Percentiles rank a stretch among this genome's conserved stretches.
These are phyloP conservation scores for Zaprionus inermis DNA, from an alignment of 1,140 invertebrate genomes.

Conservation along the genomic window DNA sequence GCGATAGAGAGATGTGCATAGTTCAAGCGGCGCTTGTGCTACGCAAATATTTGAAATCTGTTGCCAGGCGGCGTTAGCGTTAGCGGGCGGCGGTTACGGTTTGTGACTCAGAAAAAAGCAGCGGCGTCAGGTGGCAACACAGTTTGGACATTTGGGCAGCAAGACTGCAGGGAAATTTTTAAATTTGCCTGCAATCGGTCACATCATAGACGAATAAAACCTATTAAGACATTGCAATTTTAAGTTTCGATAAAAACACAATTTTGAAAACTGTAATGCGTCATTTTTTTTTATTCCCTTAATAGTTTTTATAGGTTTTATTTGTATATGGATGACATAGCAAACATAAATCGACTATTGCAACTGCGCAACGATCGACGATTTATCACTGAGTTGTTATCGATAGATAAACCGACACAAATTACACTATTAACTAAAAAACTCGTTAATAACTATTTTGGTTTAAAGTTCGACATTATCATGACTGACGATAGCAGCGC, in stretches of 20 bases:
- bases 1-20: slow-evolving; percentile 16
- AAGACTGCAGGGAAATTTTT: not conserved
- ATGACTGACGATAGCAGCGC: slow-evolving; percentile 1
- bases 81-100: slow-evolving; percentile 7
- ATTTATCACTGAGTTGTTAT: not conserved
- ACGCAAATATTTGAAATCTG: slow-evolving; percentile 71
- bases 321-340: too few species aligned
- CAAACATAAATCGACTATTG: not conserved
- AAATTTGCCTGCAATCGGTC: not conserved
- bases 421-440: not conserved
- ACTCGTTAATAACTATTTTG: slow-evolving; percentile 22
- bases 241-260: too few species aligned
- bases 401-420: not conserved
- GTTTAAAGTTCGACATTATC: slow-evolving; percentile 15
- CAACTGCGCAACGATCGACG: not conserved
- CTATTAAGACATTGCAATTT: too few species aligned
- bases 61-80: slow-evolving; percentile 50
- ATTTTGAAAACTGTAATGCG: too few species aligned
- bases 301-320: too few species aligned
- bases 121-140: slow-evolving; percentile 40
- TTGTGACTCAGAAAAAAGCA: slow-evolving; percentile 44
- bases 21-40: slow-evolving; percentile 54
- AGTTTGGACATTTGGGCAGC: slow-evolving; percentile 18
- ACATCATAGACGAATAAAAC: too few species aligned
- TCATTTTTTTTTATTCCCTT: too few species aligned